These are phyloP conservation scores for Bubo bubo DNA, from an alignment of 2,113 vertebrate species.

Conservation along the genomic window DNA sequence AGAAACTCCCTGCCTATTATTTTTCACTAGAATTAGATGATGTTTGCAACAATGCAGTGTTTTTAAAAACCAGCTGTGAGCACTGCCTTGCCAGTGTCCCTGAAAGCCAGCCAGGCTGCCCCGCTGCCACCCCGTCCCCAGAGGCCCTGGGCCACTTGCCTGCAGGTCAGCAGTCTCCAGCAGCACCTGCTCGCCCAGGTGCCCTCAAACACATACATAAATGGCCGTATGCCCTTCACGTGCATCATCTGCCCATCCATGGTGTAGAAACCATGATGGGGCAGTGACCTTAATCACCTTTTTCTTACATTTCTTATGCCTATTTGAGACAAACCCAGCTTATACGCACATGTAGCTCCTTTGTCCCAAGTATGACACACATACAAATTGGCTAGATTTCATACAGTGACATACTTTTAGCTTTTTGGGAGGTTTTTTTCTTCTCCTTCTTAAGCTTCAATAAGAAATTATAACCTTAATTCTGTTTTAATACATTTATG, in stretches of 20 bases:
- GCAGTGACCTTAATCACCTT: neutral
- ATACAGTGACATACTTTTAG: neutral
- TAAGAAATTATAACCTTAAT: neutral
- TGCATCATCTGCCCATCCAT: fast-evolving
- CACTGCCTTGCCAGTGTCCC: neutral
- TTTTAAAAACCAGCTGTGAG: neutral
- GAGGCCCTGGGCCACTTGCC: neutral
- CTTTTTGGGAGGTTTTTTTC: neutral
- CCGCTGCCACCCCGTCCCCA: fast-evolving
- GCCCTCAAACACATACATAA: neutral
- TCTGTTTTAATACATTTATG: neutral
- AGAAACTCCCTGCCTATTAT: fast-evolving
- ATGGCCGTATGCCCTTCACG: fast-evolving
- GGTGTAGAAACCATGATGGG: fast-evolving
- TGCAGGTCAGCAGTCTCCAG: neutral
- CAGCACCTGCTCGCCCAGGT: neutral
- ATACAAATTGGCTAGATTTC: neutral
- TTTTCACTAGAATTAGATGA: neutral
- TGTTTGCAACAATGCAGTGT: neutral
- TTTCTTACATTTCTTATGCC: neutral
- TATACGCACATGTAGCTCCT: neutral
- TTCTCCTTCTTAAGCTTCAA: neutral
- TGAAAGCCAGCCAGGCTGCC: neutral
- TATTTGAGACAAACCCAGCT: neutral
- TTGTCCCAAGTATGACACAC: neutral